These are phyloP conservation scores for Xerus inauris DNA, from an alignment of 2,113 vertebrate species.

Conservation along the genomic window DNA sequence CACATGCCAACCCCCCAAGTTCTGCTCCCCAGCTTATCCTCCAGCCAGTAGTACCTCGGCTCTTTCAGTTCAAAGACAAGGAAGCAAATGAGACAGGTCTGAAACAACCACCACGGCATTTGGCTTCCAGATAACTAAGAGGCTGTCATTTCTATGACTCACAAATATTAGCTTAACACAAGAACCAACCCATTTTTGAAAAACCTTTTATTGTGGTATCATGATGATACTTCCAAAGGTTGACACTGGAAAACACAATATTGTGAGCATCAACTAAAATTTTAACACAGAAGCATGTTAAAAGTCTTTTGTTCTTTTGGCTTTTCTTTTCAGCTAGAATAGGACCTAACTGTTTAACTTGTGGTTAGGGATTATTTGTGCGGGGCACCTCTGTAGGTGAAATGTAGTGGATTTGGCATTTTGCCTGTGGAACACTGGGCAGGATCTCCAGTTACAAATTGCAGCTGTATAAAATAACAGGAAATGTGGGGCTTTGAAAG, in stretches of 20 bases:
- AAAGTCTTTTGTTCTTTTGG: slow-evolving; percentile 78
- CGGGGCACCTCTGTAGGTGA: slow-evolving; percentile 86
- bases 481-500: slow-evolving; percentile 87
- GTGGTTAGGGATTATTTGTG: slow-evolving; percentile 85
- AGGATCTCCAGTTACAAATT: slow-evolving; percentile 87
- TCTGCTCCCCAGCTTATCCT: neutral
- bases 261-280: slow-evolving; percentile 61
- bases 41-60: neutral
- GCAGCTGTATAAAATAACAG: slow-evolving; percentile 89
- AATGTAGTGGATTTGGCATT: slow-evolving; percentile 84
- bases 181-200: slow-evolving; percentile 57
- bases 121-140: slow-evolving; percentile 50
- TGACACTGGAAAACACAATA: slow-evolving; percentile 59
- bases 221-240: slow-evolving; percentile 50
- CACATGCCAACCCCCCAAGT: neutral
- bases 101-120: neutral
- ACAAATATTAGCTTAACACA: slow-evolving; percentile 37
- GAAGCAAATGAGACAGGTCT: neutral
- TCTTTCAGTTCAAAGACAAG: neutral
- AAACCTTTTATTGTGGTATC: slow-evolving; percentile 51
- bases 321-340: slow-evolving; percentile 77
- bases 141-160: slow-evolving; percentile 60
- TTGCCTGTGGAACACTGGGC: slow-evolving; percentile 80
- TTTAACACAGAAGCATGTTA: slow-evolving; percentile 52
- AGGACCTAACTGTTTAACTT: slow-evolving; percentile 86